These are phyloP conservation scores for Manis crassicaudata DNA, from an alignment of 2,797 vertebrate genomes.

Conservation along the genomic window DNA sequence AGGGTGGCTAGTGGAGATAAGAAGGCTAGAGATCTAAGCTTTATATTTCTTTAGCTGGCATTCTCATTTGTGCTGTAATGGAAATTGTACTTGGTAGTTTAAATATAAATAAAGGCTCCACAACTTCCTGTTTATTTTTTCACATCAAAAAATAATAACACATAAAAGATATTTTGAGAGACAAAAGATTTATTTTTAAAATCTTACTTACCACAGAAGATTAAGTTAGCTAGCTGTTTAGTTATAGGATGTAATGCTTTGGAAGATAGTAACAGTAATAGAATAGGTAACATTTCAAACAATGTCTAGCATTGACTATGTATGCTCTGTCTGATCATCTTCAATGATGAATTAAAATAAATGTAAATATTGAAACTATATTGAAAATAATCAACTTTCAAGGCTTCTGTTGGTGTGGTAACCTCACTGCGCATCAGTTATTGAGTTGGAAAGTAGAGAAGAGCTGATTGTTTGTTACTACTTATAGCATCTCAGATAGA, in stretches of 20 bases:
- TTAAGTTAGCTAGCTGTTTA: background rate
- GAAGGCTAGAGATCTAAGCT: background rate
- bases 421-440: background rate
- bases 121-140: conserved; percentile 36
- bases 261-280: background rate
- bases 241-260: background rate
- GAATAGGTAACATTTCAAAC: background rate
- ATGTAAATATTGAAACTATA: background rate
- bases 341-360: background rate
- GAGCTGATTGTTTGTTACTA: background rate
- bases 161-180: background rate
- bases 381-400: conserved; percentile 2
- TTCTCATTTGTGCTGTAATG: background rate
- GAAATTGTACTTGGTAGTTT: background rate
- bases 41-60: conserved; percentile 7
- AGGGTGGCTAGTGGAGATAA: background rate
- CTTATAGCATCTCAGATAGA: background rate
- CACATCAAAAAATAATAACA: background rate
- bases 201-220: background rate
- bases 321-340: background rate
- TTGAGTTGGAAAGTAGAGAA: background rate
- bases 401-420: background rate
- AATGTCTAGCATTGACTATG: background rate
- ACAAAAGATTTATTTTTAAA: background rate
- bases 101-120: background rate